These are phyloP conservation scores for Sinhomidia bicolor DNA, from an alignment of 2,888 invertebrate species.

Conservation along the genomic window DNA sequence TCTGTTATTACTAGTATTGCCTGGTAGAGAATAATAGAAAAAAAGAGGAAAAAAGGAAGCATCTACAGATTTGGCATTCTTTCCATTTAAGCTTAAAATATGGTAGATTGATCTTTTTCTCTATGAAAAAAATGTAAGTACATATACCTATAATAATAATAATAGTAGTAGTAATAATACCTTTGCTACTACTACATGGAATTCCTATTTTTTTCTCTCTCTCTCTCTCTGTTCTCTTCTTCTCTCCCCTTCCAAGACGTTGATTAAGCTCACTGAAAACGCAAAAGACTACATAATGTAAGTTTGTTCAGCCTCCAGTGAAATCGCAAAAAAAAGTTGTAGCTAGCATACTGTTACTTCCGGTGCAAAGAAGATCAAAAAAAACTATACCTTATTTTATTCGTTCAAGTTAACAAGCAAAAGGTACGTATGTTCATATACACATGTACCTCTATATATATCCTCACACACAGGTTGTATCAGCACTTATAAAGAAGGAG, in stretches of 20 bases:
- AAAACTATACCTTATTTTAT: no score
- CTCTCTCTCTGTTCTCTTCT: background rate
- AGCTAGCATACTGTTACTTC: background rate
- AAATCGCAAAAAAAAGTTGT: background rate
- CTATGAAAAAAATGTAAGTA: background rate
- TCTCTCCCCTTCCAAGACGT: background rate
- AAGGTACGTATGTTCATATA: no score
- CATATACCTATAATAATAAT: no score
- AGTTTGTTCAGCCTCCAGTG: background rate
- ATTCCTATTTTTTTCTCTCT: background rate
- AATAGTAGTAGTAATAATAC: no score
- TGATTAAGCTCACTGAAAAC: background rate
- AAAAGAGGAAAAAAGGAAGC: background rate
- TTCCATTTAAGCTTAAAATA: background rate
- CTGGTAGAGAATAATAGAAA: background rate
- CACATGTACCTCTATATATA: no score
- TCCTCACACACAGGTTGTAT: no score
- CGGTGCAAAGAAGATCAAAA: background rate
- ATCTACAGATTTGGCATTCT: background rate
- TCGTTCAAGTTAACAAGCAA: no score
- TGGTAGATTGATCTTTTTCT: background rate
- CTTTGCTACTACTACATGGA: background rate
- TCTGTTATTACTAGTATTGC: no score
- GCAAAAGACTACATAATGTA: background rate
- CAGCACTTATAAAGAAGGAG: no score